Base-by-base conservation (phyloP, 2,888 invertebrate genomes). In the Chrysotoxum bicinctum region DNA sequence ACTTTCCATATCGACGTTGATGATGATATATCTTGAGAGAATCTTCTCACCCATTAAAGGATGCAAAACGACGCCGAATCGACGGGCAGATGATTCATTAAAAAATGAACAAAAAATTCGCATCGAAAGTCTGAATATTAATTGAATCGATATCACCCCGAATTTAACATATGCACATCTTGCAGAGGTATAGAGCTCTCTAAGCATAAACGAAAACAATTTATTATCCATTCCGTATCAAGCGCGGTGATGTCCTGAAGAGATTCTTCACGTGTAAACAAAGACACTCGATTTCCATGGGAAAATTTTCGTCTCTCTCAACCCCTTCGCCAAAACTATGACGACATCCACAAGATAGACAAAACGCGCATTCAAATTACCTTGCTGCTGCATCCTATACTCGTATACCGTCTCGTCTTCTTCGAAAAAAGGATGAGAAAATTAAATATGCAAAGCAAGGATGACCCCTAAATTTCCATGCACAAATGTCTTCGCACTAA, bases 401-500 rank as follows among this genome's bases (percentile, higher is more conserved):
- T 21, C 35, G 9, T 12, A 21, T 9, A n/a, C 2, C 60, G 58
- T 60, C 40, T 68, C 69, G 66, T 45, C 72, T 72, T 45, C 72
- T 72, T 66, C 35, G 3, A 66, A 35, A 21, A 72, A 81, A 77
- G 64, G 86, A 81, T 86, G 86, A 86, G 86, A 86, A 86, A 86
- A 86, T 86, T 86, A 86, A 86, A 86, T 86, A 86, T 86, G 86
- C 86, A 86, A 86, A 86, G 82, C 77, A 78, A 86, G 69, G 81
- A 86, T 86, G 86, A 86, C 86, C 86, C 85, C 50, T 19, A 85
- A 86, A 81, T 77, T 77, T 68, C 76, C 80, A 62, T 72, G 60
- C 75, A 76, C 74, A 74, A 60, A 64, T 64, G 16, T 62, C 30
- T 30, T 32, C 54, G 32, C 45, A 48, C 64, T 32, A 16, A 48